These are phyloP conservation scores for Falco rusticolus DNA, from an alignment of 2,797 vertebrate genomes.

Conservation along the genomic window DNA sequence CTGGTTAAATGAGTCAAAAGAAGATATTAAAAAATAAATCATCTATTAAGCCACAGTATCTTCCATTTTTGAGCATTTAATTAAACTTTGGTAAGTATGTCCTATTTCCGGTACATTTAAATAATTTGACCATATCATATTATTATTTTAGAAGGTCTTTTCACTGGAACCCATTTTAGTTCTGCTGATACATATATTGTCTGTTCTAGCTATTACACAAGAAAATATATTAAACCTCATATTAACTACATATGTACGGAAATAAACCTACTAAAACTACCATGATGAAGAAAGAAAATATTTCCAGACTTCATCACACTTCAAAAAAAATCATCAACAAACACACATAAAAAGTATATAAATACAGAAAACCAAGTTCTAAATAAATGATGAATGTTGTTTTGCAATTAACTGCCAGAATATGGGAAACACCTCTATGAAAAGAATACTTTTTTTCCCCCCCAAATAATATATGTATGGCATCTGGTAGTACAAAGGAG, in stretches of 20 bases:
- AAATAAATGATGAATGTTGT: not conserved
- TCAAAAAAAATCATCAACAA: constrained; percentile 10
- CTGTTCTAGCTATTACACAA: not conserved
- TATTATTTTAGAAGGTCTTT: not conserved
- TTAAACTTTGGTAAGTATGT: not conserved
- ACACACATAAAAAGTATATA: not conserved
- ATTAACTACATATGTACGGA: not conserved
- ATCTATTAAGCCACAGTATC: not conserved
- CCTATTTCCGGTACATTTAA: not conserved
- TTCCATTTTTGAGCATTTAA: not conserved
- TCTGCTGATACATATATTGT: not conserved
- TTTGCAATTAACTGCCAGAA: constrained; percentile 7
- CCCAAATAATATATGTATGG: constrained; percentile 5
- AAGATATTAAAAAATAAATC: not conserved
- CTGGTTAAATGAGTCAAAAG: not conserved
- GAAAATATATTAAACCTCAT: not conserved
- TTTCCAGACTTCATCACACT: not conserved
- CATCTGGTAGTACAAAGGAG: constrained; percentile 59
- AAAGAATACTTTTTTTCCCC: not conserved
- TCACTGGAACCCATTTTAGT: not conserved
- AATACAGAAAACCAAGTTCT: not conserved
- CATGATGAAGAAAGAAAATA: not conserved
- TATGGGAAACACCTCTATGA: constrained; percentile 47
- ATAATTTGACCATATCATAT: not conserved
- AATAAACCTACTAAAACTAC: not conserved